These are phyloP conservation scores for Melikaiella ostensackeni DNA, from an alignment of 2,888 invertebrate species.

Conservation along the genomic window DNA sequence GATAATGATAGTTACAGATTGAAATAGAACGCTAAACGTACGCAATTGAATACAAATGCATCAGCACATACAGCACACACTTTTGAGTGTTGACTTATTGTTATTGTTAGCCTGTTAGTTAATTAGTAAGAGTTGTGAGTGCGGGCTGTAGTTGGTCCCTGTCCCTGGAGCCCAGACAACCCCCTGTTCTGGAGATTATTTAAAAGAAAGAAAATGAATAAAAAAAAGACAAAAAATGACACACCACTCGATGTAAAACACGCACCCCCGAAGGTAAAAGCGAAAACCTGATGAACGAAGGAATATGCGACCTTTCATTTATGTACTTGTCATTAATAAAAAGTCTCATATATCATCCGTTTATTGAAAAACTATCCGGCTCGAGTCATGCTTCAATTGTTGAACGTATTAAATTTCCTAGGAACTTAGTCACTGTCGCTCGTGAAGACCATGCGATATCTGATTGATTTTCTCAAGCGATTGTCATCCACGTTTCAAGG, in stretches of 20 bases:
- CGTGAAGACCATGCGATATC: background rate
- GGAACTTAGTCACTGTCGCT: conserved; percentile 6
- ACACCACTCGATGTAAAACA: conserved; percentile 38
- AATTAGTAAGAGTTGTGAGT: conserved; percentile 77
- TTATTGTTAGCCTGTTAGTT: conserved; percentile 78
- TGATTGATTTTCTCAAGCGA: conserved; percentile 9
- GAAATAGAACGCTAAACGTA: conserved; percentile 68
- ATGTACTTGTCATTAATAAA: background rate
- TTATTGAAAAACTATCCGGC: conserved; percentile 18
- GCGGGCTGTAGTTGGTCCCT: conserved; percentile 77
- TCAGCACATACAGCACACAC: conserved; percentile 70
- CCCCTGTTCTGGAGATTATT: conserved; percentile 77
- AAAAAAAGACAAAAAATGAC: conserved; percentile 38
- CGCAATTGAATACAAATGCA: conserved; percentile 67
- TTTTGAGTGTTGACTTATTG: conserved; percentile 77
- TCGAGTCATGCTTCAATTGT: conserved; percentile 14
- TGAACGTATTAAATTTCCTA: conserved; percentile 14
- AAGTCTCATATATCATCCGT: conserved; percentile 16
- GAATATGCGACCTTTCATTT: background rate
- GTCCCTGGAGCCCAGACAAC: conserved; percentile 76
- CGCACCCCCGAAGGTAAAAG: conserved; percentile 28
- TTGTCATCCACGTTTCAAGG: background rate
- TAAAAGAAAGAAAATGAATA: conserved; percentile 55
- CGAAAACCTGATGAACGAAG: background rate
- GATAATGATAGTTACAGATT: conserved; percentile 73